Percentiles rank a stretch among this genome's conserved stretches.
Evolutionary conservation across 2,888 invertebrate genomes (phyloP).

Genomic region (Protophormia terraenovae): DNA sequence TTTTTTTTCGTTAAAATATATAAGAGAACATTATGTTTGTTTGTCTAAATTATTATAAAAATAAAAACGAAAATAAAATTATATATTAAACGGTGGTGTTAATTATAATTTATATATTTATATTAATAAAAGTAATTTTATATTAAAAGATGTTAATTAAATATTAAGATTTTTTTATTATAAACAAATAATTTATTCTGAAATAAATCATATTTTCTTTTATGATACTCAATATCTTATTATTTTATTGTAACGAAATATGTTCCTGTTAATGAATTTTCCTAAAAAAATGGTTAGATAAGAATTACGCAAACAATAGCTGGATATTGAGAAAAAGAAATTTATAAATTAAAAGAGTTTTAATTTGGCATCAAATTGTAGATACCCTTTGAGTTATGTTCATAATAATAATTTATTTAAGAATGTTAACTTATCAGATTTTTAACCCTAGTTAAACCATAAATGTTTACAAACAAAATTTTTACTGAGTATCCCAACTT

Average conservation of each 20-base stretch:
- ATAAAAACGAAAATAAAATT: conserved; percentile 16
- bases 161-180: neutral
- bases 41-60: conserved; percentile 45
- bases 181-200: neutral
- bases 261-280: neutral
- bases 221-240: neutral
- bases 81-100: conserved; percentile 61
- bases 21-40: conserved; percentile 2
- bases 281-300: too few relatives aligned
- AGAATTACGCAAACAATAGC: too few relatives aligned
- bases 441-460: too few relatives aligned
- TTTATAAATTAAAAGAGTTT: too few relatives aligned
- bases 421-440: too few relatives aligned
- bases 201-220: neutral
- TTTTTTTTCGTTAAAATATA: neutral
- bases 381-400: too few relatives aligned
- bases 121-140: neutral
- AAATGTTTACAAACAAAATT: too few relatives aligned
- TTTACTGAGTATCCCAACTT: too few relatives aligned
- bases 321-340: too few relatives aligned
- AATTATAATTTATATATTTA: conserved; percentile 13
- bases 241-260: neutral
- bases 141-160: neutral
- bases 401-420: too few relatives aligned
- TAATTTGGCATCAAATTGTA: too few relatives aligned